A percentile compares a stretch with the other conserved stretches of the same genome.
phyloP scores from a whole-genome alignment of 2,888 invertebrate species.

The Lasius platythorax region DNA sequence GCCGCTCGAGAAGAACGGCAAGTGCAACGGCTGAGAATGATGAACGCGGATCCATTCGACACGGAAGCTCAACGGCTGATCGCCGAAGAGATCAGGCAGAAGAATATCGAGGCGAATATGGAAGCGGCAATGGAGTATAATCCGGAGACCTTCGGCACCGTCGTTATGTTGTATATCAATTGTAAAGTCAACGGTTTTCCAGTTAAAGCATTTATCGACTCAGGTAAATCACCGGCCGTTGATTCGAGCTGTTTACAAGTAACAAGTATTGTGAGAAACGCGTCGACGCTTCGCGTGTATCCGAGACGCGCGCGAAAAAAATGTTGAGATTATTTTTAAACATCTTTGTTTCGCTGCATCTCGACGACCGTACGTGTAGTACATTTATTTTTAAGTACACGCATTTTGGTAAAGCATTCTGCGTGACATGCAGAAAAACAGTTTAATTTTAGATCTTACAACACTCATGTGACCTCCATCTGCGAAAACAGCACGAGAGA shows the following conservation, averaged over 20 bases:
- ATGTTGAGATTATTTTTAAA: slow-evolving; percentile 62
- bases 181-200: slow-evolving; percentile 98
- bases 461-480: background rate
- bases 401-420: slow-evolving; percentile 61
- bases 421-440: slow-evolving; percentile 56
- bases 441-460: slow-evolving; percentile 74
- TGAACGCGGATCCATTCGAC: slow-evolving; percentile 98
- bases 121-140: slow-evolving; percentile 99
- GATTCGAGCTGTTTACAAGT: background rate
- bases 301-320: background rate
- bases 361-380: background rate
- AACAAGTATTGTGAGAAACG: background rate
- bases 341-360: slow-evolving; percentile 48
- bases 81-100: slow-evolving; percentile 97
- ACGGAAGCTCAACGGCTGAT: slow-evolving; percentile 97
- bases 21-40: slow-evolving; percentile 93
- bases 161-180: slow-evolving; percentile 99
- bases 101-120: slow-evolving; percentile 99
- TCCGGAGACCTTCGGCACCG: slow-evolving; percentile 99
- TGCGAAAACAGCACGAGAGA: background rate
- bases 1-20: slow-evolving; percentile 93
- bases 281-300: background rate
- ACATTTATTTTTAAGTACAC: slow-evolving; percentile 73
- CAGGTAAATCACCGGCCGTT: slow-evolving; percentile 87
- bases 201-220: slow-evolving; percentile 99